Evolutionary conservation across 1,140 invertebrate genomes (phyloP).

Genomic region (Reticulitermes speratus): DNA sequence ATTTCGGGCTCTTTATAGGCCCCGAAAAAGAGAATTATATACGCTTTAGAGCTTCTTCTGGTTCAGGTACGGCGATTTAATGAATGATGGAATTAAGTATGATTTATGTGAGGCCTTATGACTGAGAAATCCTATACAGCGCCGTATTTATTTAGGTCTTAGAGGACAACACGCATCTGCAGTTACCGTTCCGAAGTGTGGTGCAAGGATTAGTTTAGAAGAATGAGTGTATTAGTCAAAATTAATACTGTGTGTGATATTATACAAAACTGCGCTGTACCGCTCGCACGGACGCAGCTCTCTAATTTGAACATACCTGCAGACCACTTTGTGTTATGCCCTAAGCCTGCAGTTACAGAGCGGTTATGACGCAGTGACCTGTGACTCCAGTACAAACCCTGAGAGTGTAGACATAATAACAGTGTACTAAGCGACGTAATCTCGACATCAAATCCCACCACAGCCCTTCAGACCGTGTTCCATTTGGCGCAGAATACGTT

Average conservation of each 20-base stretch:
- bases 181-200: background rate
- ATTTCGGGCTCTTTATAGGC: no score
- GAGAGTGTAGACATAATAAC: slow-evolving; percentile 1
- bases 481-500: background rate
- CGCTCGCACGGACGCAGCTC: background rate
- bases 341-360: background rate
- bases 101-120: background rate
- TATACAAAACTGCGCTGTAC: background rate
- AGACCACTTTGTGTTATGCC: background rate
- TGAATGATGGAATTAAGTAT: no score
- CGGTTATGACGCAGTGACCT: background rate
- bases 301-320: background rate
- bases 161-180: background rate
- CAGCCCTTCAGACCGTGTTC: background rate
- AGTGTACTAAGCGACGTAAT: background rate
- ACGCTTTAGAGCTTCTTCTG: no score
- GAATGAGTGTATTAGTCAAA: background rate
- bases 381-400: background rate
- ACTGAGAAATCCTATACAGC: background rate
- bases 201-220: background rate
- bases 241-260: background rate
- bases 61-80: no score
- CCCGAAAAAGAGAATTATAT: no score
- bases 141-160: background rate
- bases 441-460: background rate